Percentiles rank a stretch among this genome's conserved stretches.
Evolutionary conservation across 2,113 vertebrate genomes (phyloP).

Genomic region (Rhegmatorhina hoffmannsi): DNA sequence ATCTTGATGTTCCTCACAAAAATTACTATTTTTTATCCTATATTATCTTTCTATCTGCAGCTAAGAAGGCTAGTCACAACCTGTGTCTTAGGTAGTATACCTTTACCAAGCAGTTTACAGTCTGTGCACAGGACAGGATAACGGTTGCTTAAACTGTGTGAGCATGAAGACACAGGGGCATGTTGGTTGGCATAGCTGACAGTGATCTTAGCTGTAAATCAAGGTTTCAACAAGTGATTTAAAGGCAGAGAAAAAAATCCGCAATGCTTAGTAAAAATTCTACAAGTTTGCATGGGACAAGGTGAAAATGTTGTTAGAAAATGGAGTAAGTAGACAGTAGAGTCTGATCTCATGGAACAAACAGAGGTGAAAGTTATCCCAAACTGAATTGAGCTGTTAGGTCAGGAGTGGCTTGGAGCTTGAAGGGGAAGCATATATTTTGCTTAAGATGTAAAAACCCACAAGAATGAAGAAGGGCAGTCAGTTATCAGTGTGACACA

Average conservation of each 20-base stretch:
- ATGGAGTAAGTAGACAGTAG: background rate
- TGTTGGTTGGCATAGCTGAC: background rate
- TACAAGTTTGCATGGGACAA: background rate
- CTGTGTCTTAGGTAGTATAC: background rate
- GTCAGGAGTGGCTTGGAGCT: background rate
- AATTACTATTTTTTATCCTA: background rate
- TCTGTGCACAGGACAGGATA: background rate
- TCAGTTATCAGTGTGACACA: background rate
- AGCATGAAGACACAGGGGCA: background rate
- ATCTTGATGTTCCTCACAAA: background rate
- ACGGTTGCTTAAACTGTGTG: background rate
- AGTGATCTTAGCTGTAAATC: background rate
- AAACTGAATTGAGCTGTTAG: background rate
- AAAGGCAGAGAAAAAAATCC: background rate
- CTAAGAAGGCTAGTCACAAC: background rate
- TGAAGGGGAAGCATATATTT: background rate
- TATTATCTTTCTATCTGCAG: background rate
- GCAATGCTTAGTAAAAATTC: background rate
- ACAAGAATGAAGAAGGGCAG: background rate
- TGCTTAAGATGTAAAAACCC: background rate
- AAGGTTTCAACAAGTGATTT: background rate
- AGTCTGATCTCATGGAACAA: background rate
- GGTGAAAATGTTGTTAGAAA: background rate
- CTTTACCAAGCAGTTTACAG: background rate
- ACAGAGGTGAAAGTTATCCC: background rate